Conservation (phyloP, 1,140 invertebrate genomes). For the Monomorium pharaonis region DNA sequence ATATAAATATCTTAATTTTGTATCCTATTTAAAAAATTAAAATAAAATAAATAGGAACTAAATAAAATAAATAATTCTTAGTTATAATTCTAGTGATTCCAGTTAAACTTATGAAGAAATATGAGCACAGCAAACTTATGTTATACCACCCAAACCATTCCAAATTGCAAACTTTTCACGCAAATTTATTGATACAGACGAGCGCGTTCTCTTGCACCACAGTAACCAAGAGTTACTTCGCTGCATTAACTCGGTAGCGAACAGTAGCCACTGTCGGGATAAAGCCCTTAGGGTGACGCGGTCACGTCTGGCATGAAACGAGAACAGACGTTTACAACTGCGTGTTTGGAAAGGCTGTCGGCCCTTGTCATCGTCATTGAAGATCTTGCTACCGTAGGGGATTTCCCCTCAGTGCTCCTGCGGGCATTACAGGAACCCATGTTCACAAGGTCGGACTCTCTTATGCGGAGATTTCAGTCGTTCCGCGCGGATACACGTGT, state of each 20-base stretch:
- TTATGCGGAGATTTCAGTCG: conserved; percentile 65
- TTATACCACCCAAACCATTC: neutral
- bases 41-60: too few species aligned
- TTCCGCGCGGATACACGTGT: conserved; percentile 65
- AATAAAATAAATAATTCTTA: too few species aligned
- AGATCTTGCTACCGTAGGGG: conserved; percentile 63
- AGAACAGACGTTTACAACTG: conserved; percentile 83
- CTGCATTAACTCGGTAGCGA: conserved; percentile 50
- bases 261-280: conserved; percentile 38
- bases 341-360: conserved; percentile 83
- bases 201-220: conserved; percentile 14
- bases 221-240: conserved; percentile 19
- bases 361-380: conserved; percentile 81
- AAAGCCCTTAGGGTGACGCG: conserved; percentile 49
- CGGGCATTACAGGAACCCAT: conserved; percentile 57
- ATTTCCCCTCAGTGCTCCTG: conserved; percentile 59
- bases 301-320: conserved; percentile 82
- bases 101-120: neutral
- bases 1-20: too few species aligned
- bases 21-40: too few species aligned
- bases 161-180: conserved; percentile 11
- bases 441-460: conserved; percentile 54
- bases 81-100: neutral
- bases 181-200: conserved; percentile 12
- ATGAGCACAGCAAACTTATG: too few species aligned